Conservation (phyloP, 92 coral and sea anemone genomes). For the Parazoanthus swiftii region DNA sequence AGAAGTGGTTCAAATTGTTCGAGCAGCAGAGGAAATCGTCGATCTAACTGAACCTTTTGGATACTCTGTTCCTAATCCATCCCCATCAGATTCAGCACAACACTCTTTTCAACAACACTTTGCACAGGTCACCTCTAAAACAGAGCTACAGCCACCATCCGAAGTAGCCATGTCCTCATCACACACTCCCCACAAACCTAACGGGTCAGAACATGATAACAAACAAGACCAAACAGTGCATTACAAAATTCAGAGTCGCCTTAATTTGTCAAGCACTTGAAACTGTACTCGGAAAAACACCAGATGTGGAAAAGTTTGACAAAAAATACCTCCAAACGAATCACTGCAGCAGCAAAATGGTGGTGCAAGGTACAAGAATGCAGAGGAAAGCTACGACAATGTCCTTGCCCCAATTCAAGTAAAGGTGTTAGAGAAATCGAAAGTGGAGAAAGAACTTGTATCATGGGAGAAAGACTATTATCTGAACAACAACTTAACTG, state of each 20-base stretch:
- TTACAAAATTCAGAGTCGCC: not conserved
- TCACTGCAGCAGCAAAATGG: not conserved
- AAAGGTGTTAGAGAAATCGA: slow-evolving; percentile 41
- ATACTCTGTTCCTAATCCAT: not conserved
- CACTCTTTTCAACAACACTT: not conserved
- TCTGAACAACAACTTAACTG: slow-evolving; percentile 24
- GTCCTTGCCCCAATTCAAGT: slow-evolving; percentile 27
- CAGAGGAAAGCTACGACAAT: slow-evolving; percentile 13
- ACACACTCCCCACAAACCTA: not conserved
- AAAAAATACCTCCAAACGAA: slow-evolving; percentile 18
- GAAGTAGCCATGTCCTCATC: not conserved
- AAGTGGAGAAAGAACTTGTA: slow-evolving; percentile 34
- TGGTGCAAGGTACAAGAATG: slow-evolving; percentile 18
- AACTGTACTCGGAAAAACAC: slow-evolving; percentile 1
- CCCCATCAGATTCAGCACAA: not conserved
- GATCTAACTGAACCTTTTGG: not conserved
- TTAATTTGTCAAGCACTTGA: not conserved
- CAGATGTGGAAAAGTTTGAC: not conserved
- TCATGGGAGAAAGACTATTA: slow-evolving; percentile 16
- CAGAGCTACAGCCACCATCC: not conserved
- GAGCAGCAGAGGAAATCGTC: not conserved
- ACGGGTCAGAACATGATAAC: not conserved
- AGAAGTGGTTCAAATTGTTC: not conserved
- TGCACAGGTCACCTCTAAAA: not conserved
- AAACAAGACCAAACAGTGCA: not conserved